Evolutionary conservation across 2,888 invertebrate species (phyloP).

Genomic region (Tachina fera): DNA sequence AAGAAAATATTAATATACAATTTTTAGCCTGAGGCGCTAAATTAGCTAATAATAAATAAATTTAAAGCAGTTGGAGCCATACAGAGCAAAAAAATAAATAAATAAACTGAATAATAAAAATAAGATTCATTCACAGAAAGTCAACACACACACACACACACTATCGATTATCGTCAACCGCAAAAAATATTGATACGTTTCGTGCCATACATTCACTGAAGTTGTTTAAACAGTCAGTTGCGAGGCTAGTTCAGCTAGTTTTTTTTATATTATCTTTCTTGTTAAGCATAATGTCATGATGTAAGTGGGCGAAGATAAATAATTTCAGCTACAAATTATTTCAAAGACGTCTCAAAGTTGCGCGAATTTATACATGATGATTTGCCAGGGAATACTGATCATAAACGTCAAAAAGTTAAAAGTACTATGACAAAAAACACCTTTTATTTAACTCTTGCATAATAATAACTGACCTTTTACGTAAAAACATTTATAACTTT

Average conservation of each 20-base stretch:
- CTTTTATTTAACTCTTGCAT: too few species aligned
- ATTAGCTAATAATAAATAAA: conserved; percentile 13
- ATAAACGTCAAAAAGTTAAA: too few species aligned
- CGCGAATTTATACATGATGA: too few species aligned
- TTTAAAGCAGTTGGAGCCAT: conserved; percentile 5
- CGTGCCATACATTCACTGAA: not conserved
- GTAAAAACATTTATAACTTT: too few species aligned
- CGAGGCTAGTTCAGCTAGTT: not conserved
- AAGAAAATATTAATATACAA: not conserved
- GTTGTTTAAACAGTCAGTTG: not conserved
- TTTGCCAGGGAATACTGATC: too few species aligned
- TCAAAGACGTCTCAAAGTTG: too few species aligned
- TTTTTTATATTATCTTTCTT: too few species aligned
- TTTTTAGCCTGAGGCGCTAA: conserved; percentile 39
- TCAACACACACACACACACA: not conserved
- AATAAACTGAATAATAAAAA: not conserved
- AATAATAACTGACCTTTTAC: too few species aligned
- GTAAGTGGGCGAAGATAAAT: too few species aligned
- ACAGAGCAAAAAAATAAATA: not conserved
- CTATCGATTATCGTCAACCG: not conserved
- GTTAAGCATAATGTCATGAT: too few species aligned
- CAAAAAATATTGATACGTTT: conserved; percentile 12
- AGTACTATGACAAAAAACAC: too few species aligned
- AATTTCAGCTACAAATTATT: too few species aligned
- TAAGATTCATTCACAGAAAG: conserved; percentile 35